phyloP scores from a whole-genome alignment of 1,140 invertebrate species.

The Anastrepha obliqua region DNA sequence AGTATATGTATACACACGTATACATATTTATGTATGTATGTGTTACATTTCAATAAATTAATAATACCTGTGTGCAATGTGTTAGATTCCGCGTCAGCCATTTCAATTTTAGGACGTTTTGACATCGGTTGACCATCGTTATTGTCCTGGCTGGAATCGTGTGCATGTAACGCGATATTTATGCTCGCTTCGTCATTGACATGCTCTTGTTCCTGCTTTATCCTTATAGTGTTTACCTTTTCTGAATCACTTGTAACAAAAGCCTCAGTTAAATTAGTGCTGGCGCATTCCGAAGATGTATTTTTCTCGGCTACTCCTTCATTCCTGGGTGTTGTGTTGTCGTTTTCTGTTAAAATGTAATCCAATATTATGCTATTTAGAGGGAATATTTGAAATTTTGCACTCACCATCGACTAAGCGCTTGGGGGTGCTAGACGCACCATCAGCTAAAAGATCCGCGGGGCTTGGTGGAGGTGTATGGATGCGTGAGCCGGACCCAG shows the following conservation, averaged over 20 bases:
- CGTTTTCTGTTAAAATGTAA: constrained; percentile 64
- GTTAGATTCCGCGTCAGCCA: constrained; percentile 90
- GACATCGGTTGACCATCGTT: constrained; percentile 72
- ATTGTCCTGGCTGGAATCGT: constrained; percentile 76
- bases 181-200: constrained; percentile 67
- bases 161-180: constrained; percentile 60
- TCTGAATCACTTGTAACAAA: constrained; percentile 55
- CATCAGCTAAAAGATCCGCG: constrained; percentile 79
- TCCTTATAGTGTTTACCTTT: constrained; percentile 72
- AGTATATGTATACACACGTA: too few species aligned
- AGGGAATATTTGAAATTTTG: neutral
- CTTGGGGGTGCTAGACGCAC: constrained; percentile 83
- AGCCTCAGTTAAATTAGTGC: constrained; percentile 53
- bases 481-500: constrained; percentile 76
- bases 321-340: constrained; percentile 72
- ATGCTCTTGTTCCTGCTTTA: constrained; percentile 81
- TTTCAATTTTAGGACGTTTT: constrained; percentile 86
- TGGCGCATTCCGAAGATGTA: neutral
- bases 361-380: neutral
- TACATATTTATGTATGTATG: neutral
- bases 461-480: constrained; percentile 81
- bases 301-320: neutral
- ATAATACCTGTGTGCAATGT: constrained; percentile 91
- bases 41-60: neutral
- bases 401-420: constrained; percentile 78